phyloP scores from a whole-genome alignment of 2,888 invertebrate genomes.

The Hydraecia micacea region DNA sequence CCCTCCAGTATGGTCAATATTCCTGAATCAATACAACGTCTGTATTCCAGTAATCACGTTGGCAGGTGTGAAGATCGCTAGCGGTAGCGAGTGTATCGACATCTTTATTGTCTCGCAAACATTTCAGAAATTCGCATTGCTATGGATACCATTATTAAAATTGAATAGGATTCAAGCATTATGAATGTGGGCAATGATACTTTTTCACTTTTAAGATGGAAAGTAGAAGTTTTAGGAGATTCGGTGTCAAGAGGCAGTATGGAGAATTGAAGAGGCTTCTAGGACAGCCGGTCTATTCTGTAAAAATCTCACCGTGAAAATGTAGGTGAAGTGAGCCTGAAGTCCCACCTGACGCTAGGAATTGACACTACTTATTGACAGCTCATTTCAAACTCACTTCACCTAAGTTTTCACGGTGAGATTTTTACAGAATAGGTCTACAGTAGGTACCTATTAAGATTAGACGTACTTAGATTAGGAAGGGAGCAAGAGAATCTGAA shows the following conservation, averaged over 20 bases:
- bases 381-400: too few relatives aligned
- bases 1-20: background rate
- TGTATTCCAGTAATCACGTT: slow-evolving; percentile 40
- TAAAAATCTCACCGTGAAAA: too few relatives aligned
- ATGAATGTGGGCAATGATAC: background rate
- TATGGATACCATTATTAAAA: background rate
- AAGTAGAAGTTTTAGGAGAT: background rate
- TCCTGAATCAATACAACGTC: slow-evolving; percentile 28
- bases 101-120: slow-evolving; percentile 65
- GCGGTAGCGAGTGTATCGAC: slow-evolving; percentile 54
- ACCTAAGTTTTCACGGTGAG: too few relatives aligned
- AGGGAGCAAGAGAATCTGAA: background rate
- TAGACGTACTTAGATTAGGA: too few relatives aligned
- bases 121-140: slow-evolving; percentile 30
- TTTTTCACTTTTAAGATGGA: background rate
- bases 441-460: background rate
- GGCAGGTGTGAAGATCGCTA: slow-evolving; percentile 55
- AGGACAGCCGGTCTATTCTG: background rate
- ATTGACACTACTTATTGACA: too few relatives aligned
- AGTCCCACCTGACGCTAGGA: too few relatives aligned
- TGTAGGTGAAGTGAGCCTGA: too few relatives aligned
- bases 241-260: background rate
- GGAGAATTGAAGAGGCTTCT: background rate
- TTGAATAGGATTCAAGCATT: slow-evolving; percentile 10
- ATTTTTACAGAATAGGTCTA: too few relatives aligned